A percentile compares a stretch with the other conserved stretches of the same genome.
These are phyloP conservation scores for Agonum fuliginosum DNA, from an alignment of 2,888 invertebrate species.

Conservation along the genomic window DNA sequence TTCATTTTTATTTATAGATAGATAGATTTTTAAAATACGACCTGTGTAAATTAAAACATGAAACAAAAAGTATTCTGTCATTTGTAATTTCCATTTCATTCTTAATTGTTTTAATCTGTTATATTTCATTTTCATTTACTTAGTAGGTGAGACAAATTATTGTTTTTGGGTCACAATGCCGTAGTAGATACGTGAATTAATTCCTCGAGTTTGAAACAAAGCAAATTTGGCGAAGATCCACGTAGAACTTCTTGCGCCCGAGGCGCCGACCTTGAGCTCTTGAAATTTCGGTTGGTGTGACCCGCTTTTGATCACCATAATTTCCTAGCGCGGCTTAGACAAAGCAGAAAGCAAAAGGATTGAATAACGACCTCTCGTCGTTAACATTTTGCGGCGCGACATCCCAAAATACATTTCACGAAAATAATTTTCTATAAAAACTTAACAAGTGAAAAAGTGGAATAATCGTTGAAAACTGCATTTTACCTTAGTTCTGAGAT, in stretches of 20 bases:
- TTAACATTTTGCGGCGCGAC: constrained; percentile 8
- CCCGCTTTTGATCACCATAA: constrained; percentile 53
- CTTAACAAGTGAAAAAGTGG: background rate
- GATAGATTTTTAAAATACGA: no score
- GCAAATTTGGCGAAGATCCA: constrained; percentile 11
- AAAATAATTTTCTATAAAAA: constrained; percentile 29
- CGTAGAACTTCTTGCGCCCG: background rate
- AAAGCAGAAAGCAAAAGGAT: constrained; percentile 41
- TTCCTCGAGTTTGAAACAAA: constrained; percentile 13
- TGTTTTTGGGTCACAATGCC: background rate
- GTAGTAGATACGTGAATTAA: constrained; percentile 12
- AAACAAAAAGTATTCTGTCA: no score
- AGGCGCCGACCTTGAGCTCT: constrained; percentile 19
- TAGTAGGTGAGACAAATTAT: constrained; percentile 7
- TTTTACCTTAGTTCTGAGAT: background rate
- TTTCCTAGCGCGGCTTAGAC: constrained; percentile 51
- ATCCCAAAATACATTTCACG: constrained; percentile 23
- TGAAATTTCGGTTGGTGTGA: constrained; percentile 45
- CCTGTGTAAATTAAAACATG: no score
- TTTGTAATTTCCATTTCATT: no score
- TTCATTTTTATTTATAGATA: no score
- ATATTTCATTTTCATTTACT: constrained; percentile 12
- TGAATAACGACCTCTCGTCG: constrained; percentile 41
- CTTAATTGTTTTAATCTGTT: no score
- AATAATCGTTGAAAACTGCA: constrained; percentile 14